Percentiles rank a stretch among this genome's conserved stretches.
Conservation (phyloP, 2,113 vertebrate genomes). For the Lynx canadensis region DNA sequence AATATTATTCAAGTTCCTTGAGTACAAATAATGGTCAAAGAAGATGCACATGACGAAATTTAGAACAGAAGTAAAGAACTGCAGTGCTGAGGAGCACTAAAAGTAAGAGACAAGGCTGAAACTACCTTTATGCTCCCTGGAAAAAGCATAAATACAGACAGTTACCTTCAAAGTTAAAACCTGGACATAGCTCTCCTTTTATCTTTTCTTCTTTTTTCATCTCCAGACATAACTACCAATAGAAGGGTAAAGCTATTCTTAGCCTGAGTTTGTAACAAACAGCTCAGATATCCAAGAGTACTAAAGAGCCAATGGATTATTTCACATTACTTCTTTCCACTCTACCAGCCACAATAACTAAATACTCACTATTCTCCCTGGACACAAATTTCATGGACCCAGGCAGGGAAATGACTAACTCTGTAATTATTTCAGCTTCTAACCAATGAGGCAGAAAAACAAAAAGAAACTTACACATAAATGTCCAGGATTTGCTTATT, state of each 20-base stretch:
- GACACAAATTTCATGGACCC: background rate
- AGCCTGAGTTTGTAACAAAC: background rate
- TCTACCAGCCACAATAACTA: background rate
- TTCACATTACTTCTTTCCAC: background rate
- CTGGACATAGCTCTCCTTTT: background rate
- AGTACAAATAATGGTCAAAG: background rate
- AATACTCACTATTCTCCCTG: background rate
- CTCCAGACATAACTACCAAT: background rate
- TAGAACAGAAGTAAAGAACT: background rate
- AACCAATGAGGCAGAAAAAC: background rate
- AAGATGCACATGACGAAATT: background rate
- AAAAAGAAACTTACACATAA: background rate
- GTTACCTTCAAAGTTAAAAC: background rate
- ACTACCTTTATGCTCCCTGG: background rate
- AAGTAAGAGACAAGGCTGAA: background rate
- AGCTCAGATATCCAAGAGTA: background rate
- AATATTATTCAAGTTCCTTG: background rate
- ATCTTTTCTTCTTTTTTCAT: background rate
- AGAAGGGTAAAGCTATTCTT: background rate
- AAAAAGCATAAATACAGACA: background rate
- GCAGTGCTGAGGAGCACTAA: background rate
- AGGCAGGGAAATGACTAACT: background rate
- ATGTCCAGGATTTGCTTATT: background rate
- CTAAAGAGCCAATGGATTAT: background rate
- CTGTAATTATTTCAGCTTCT: background rate